These are phyloP conservation scores for Prenolepis imparis DNA, from an alignment of 2,888 invertebrate genomes.

Conservation along the genomic window DNA sequence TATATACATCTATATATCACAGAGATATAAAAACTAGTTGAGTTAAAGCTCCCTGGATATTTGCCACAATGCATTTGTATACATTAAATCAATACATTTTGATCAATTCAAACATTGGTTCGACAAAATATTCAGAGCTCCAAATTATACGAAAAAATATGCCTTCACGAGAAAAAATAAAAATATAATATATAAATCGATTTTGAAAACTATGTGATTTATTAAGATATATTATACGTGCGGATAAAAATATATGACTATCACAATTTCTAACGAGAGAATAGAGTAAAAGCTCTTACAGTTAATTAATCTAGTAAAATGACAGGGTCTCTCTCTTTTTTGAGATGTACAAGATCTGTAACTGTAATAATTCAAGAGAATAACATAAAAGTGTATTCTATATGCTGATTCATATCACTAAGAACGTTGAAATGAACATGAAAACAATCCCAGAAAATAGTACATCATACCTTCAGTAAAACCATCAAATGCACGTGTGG, in stretches of 20 bases:
- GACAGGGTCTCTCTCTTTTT: not conserved
- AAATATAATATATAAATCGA: not conserved
- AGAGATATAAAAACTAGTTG: not conserved
- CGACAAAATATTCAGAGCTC: conserved; percentile 4
- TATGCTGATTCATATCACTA: conserved; percentile 31
- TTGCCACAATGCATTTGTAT: conserved; percentile 10
- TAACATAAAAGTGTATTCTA: conserved; percentile 6
- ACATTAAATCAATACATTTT: conserved; percentile 13
- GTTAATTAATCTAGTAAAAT: conserved; percentile 18
- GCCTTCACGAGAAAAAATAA: not conserved
- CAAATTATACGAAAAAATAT: not conserved
- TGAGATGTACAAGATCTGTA: not conserved
- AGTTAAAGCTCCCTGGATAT: not conserved
- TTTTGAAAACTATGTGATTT: conserved; percentile 3
- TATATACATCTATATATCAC: not conserved
- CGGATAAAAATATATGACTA: not conserved
- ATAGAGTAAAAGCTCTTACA: not conserved
- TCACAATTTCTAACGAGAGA: not conserved
- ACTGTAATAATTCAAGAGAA: not conserved
- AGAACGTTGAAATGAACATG: not conserved
- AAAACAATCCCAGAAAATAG: conserved; percentile 37
- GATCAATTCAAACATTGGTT: not conserved
- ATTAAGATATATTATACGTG: not conserved
- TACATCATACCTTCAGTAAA: conserved; percentile 27
- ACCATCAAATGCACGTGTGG: conserved; percentile 35